Conservation (phyloP, 92 coral and sea anemone species). For the Anthopleura xanthogrammica region DNA sequence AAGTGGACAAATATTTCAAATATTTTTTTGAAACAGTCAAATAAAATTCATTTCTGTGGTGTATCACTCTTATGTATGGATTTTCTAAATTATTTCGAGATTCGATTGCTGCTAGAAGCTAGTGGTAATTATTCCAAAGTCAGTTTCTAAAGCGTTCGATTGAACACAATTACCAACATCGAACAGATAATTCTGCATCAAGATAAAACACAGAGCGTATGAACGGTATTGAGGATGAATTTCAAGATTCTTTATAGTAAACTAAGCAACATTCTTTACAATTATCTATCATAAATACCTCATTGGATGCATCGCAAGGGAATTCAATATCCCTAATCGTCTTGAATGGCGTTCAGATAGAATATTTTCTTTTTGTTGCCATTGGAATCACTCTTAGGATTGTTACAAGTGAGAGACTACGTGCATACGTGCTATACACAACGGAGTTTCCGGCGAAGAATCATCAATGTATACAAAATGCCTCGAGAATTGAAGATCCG, state of each 20-base stretch:
- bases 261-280: neutral
- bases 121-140: neutral
- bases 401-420: neutral
- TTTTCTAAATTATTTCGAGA: slow-evolving; percentile 7
- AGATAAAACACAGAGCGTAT: slow-evolving; percentile 14
- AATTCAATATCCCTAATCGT: neutral
- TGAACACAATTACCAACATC: slow-evolving; percentile 3
- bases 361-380: neutral
- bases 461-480: slow-evolving; percentile 22
- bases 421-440: slow-evolving; percentile 1
- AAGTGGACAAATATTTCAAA: slow-evolving; percentile 50
- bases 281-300: slow-evolving; percentile 14
- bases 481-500: slow-evolving; percentile 1
- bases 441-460: slow-evolving; percentile 26
- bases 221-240: slow-evolving; percentile 4
- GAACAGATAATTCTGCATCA: slow-evolving; percentile 26
- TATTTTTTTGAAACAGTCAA: slow-evolving; percentile 31
- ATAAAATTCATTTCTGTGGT: neutral
- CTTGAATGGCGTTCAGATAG: slow-evolving; percentile 3
- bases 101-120: neutral
- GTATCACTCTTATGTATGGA: neutral
- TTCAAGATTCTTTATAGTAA: slow-evolving; percentile 4
- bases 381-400: neutral
- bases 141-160: slow-evolving; percentile 5
- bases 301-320: slow-evolving; percentile 23